Evolutionary conservation across 2,113 vertebrate species (phyloP).

Genomic region (Notechis scutatus): DNA sequence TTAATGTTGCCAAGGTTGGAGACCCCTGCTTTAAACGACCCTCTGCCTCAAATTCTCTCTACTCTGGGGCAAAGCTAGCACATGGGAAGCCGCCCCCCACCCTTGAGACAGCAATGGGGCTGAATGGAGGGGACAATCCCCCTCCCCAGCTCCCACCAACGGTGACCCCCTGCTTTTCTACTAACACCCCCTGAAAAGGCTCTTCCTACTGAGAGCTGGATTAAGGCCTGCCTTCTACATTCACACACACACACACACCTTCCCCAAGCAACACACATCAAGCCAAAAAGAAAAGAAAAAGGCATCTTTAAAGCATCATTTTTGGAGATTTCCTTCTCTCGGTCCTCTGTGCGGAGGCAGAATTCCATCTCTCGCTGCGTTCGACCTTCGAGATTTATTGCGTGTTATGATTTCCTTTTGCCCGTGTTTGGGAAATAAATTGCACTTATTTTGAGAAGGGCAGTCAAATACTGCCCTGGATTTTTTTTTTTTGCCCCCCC

Average conservation of each 20-base stretch:
- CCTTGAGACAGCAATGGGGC: not conserved
- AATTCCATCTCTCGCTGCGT: constrained; percentile 59
- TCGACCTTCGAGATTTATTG: constrained; percentile 58
- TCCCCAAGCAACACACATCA: fast-evolving
- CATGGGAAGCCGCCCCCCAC: not conserved
- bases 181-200: not conserved
- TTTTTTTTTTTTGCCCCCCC: not conserved
- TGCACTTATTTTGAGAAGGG: constrained; percentile 79
- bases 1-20: too few species aligned
- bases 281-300: not conserved
- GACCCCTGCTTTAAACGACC: not conserved
- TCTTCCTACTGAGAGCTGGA: not conserved
- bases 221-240: not conserved
- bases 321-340: not conserved
- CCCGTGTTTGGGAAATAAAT: constrained; percentile 73
- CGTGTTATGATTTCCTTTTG: constrained; percentile 61
- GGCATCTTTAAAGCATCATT: constrained; percentile 43
- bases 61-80: too few species aligned
- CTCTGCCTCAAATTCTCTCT: not conserved
- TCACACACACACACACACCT: too few species aligned
- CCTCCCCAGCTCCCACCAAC: not conserved
- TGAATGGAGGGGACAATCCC: not conserved
- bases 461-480: constrained; percentile 46
- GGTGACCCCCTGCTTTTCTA: not conserved
- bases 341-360: constrained; percentile 53